Conservation (phyloP, 2,888 invertebrate species). For the Eristalis tenax region DNA sequence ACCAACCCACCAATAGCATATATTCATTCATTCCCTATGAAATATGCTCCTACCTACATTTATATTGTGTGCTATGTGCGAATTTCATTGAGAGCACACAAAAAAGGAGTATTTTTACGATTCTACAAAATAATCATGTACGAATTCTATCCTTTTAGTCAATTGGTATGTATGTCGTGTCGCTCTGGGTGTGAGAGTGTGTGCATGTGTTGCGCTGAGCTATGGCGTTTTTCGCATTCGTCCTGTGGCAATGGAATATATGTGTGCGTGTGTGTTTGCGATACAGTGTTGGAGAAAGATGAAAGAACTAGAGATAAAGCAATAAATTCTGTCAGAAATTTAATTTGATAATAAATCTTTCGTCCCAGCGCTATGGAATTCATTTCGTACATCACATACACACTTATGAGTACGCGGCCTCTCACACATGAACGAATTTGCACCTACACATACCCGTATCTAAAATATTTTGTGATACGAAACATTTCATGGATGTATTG, state of each 20-base stretch:
- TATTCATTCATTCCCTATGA: slow-evolving; percentile 63
- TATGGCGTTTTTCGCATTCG: slow-evolving; percentile 70
- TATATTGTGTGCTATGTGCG: slow-evolving; percentile 67
- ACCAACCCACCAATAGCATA: slow-evolving; percentile 13
- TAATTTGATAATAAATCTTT: slow-evolving; percentile 83
- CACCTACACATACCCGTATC: slow-evolving; percentile 63
- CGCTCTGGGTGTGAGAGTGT: slow-evolving; percentile 23
- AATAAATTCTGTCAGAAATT: slow-evolving; percentile 83
- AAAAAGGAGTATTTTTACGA: slow-evolving; percentile 70
- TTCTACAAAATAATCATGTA: slow-evolving; percentile 72
- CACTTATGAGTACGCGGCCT: slow-evolving; percentile 45
- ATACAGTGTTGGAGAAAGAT: slow-evolving; percentile 74
- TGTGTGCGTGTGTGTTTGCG: slow-evolving; percentile 67
- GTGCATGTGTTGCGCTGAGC: slow-evolving; percentile 62
- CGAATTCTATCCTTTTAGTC: slow-evolving; percentile 72
- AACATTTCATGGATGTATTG: slow-evolving; percentile 67
- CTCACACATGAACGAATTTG: slow-evolving; percentile 51
- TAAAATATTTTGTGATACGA: slow-evolving; percentile 67
- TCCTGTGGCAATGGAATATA: slow-evolving; percentile 56
- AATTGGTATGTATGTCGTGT: slow-evolving; percentile 56
- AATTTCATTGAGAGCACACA: slow-evolving; percentile 71
- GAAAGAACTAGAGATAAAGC: slow-evolving; percentile 82
- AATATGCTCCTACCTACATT: slow-evolving; percentile 68
- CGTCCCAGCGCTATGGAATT: slow-evolving; percentile 82
- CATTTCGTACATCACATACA: slow-evolving; percentile 78